These are phyloP conservation scores for Clepsis dumicolana DNA, from an alignment of 2,888 invertebrate genomes.

Conservation along the genomic window DNA sequence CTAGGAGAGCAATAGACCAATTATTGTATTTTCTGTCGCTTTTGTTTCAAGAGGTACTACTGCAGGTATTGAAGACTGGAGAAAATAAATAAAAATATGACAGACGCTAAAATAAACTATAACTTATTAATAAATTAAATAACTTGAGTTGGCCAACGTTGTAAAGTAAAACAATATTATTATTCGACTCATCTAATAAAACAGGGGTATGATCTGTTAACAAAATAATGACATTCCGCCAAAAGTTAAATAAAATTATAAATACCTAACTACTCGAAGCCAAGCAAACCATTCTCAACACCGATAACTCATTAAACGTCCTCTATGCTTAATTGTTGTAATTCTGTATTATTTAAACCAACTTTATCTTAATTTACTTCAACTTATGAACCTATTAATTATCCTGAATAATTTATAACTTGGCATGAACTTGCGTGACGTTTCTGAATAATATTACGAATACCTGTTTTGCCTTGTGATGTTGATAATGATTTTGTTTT, in stretches of 20 bases:
- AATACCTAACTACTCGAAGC: too few relatives aligned
- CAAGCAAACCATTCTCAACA: neutral
- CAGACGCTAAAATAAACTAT: too few relatives aligned
- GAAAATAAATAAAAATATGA: neutral
- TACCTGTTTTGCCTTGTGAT: constrained; percentile 15
- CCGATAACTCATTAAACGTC: constrained; percentile 14
- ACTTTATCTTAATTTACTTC: constrained; percentile 50
- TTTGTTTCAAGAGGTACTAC: neutral
- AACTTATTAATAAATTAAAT: too few relatives aligned
- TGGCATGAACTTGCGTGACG: constrained; percentile 47
- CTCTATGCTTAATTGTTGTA: constrained; percentile 18
- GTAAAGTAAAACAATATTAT: too few relatives aligned
- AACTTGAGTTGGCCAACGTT: too few relatives aligned
- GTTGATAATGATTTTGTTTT: neutral
- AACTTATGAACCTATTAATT: constrained; percentile 52
- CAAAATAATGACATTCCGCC: neutral
- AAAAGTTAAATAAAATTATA: constrained; percentile 19
- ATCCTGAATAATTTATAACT: constrained; percentile 53
- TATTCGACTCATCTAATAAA: too few relatives aligned
- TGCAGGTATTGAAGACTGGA: too few relatives aligned
- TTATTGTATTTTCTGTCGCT: neutral
- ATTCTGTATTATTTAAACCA: constrained; percentile 34
- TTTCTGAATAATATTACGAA: constrained; percentile 19
- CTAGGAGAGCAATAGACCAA: neutral
- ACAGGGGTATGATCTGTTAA: neutral